Base-by-base conservation (phyloP, 2,888 invertebrate genomes). In the Antheraea yamamai region DNA sequence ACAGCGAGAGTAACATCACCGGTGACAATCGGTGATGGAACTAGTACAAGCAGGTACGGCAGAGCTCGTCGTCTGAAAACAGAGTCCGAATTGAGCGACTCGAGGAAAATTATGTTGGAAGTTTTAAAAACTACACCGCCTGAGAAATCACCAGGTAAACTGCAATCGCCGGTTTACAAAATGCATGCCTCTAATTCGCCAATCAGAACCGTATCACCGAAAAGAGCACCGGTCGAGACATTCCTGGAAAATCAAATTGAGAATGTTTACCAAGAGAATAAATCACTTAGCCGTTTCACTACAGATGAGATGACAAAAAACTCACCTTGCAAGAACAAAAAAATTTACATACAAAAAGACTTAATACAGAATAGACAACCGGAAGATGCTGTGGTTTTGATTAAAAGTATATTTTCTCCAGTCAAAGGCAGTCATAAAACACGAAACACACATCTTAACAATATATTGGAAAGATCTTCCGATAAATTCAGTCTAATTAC, bases 21-120 rank as follows among this genome's bases (percentile, higher is more conserved):
- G 2, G 83, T 87, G 6, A 83, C 86, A 2, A 79, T 80, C 51
- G 79, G 80, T 18, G 92, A 90, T 72, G 85, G 84, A n/a, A 78
- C 82, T 1, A 93, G 84, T 64, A 95, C 89, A 51, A 96, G 96
- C 80, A 95, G 96, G 20, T 96, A 96, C 87, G 96, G 96, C 14
- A 92, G 96, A 84, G 91, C 95, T 74, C 94, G 95, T 52, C 95
- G 95, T 75, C 89, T 94, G 10, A 96, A 96, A 86, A 87, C 90
- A n/a, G 89, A 91, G 2, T 81, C 83, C 20, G 95, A 95, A 74
- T 88, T 88, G 77, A 84, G 86, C 4, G 91, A 93, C 52, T 83
- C 88, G 0, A 95, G 95, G 73, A 92, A 90, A 84, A 81, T 87
- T 30, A 81, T 88, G 16, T 74, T 79, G 0, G 90, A 89, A 76